Base-by-base conservation (phyloP, 2,797 vertebrate genomes). In the Discoglossus pictus region DNA sequence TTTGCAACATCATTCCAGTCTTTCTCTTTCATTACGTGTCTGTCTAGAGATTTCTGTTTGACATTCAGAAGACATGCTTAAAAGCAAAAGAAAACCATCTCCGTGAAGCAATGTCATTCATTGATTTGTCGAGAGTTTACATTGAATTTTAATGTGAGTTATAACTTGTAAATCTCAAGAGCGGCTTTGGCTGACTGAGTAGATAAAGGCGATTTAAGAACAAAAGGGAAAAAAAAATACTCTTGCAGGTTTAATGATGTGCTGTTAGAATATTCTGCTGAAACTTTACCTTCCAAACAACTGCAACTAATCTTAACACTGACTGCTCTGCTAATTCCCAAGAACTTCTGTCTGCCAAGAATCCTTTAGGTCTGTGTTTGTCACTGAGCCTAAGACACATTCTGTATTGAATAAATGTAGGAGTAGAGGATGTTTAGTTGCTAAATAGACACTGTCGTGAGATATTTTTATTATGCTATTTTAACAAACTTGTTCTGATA, bases 71-170 rank as follows among this genome's bases (percentile, higher is more conserved):
- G 51, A 63, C 39, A 42, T 52, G 39, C 46, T 62, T 70, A 40
- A 70, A 70, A 70, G 58, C 13, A 42, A 55, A 54, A 50, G 50
- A 42, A 70, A 56, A 70, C 47, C 24, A 58, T 39, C 17, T 48
- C 43, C 15, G 13, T 46, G 48, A 46, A 35, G 39, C 58, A 61
- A 56, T 70, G 60, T 58, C 68, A 70, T 70, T 15, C 59, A 50
- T 63, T 63, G 59, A 63, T 62, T 63, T 50, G 44, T n/a, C 58
- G 50, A 54, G 65, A 60, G 47, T 68, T 68, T 68, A 61, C 65
- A 68, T 25, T 61, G 65, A 61, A 71, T 71, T 63, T 63, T 70
- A 70, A 70, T 56, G 68, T 50, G 46, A 60, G 47, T 70, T 35
- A 70, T 56, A 70, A 55, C 60, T 56, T 71, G 60, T 56, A 71